Evolutionary conservation across 2,888 invertebrate genomes (phyloP).

Genomic region (Patella depressa): DNA sequence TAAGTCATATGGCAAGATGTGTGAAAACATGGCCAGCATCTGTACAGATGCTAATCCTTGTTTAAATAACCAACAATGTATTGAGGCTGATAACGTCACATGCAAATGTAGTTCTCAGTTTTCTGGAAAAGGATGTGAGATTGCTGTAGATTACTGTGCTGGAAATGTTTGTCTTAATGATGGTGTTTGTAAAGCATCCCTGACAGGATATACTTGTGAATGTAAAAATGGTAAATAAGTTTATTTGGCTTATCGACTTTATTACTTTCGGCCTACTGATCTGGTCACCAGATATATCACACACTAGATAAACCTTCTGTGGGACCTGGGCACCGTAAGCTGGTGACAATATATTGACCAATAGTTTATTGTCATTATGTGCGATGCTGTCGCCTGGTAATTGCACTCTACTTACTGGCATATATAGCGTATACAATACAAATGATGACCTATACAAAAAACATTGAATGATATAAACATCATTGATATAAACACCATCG

Average conservation of each 20-base stretch:
- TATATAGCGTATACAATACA: too few relatives aligned
- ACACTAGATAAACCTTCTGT: too few relatives aligned
- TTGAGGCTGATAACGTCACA: conserved; percentile 21
- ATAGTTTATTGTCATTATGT: too few relatives aligned
- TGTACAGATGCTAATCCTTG: conserved; percentile 84
- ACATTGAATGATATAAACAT: too few relatives aligned
- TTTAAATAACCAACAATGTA: conserved; percentile 90
- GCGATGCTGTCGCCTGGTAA: too few relatives aligned
- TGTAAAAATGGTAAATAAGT: conserved; percentile 50
- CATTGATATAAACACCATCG: too few relatives aligned
- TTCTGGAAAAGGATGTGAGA: conserved; percentile 82
- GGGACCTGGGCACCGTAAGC: too few relatives aligned
- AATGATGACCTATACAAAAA: too few relatives aligned
- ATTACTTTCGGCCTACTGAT: not conserved
- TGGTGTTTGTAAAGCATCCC: conserved; percentile 39
- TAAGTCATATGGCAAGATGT: conserved; percentile 77
- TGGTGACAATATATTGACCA: too few relatives aligned
- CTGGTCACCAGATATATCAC: too few relatives aligned
- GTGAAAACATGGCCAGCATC: conserved; percentile 91
- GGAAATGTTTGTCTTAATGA: conserved; percentile 54
- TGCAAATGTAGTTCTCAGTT: conserved; percentile 76
- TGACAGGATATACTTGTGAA: conserved; percentile 41
- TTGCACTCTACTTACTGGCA: too few relatives aligned
- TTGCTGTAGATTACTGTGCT: conserved; percentile 88
- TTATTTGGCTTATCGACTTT: conserved; percentile 37